Conservation (phyloP, 2,797 vertebrate genomes). For the Hippoglossus hippoglossus region DNA sequence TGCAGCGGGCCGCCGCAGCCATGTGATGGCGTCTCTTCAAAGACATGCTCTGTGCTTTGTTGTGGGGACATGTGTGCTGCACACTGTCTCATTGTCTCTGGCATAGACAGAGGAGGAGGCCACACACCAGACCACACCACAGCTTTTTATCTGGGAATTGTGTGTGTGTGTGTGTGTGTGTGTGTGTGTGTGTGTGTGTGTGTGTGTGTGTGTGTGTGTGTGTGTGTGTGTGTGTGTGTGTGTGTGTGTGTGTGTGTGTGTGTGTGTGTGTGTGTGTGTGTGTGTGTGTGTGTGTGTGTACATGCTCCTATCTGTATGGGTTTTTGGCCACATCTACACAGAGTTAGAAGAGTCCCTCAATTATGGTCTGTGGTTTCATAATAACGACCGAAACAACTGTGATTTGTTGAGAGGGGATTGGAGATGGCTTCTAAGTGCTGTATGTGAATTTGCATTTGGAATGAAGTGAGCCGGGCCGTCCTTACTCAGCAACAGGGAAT, state of each 20-base stretch:
- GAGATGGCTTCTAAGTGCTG: slow-evolving; percentile 9
- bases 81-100: slow-evolving; percentile 81
- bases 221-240: slow-evolving; percentile 27
- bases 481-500: background rate
- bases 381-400: slow-evolving; percentile 39
- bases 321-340: slow-evolving; percentile 70
- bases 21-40: slow-evolving; percentile 76
- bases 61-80: slow-evolving; percentile 75
- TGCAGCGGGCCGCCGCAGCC: slow-evolving; percentile 48
- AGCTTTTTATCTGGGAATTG: slow-evolving; percentile 69
- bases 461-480: background rate
- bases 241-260: slow-evolving; percentile 40
- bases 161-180: slow-evolving; percentile 40
- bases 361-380: slow-evolving; percentile 55
- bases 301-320: no score
- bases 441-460: slow-evolving; percentile 10
- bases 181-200: slow-evolving; percentile 38
- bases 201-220: slow-evolving; percentile 41
- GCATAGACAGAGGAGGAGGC: slow-evolving; percentile 72
- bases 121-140: slow-evolving; percentile 66
- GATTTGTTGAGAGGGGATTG: slow-evolving; percentile 41
- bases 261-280: slow-evolving; percentile 41
- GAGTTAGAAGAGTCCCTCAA: slow-evolving; percentile 43
- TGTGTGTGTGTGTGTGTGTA: slow-evolving; percentile 38
- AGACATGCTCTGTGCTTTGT: slow-evolving; percentile 80